These are phyloP conservation scores for Daktulosphaira vitifoliae DNA, from an alignment of 1,140 invertebrate genomes.

Conservation along the genomic window DNA sequence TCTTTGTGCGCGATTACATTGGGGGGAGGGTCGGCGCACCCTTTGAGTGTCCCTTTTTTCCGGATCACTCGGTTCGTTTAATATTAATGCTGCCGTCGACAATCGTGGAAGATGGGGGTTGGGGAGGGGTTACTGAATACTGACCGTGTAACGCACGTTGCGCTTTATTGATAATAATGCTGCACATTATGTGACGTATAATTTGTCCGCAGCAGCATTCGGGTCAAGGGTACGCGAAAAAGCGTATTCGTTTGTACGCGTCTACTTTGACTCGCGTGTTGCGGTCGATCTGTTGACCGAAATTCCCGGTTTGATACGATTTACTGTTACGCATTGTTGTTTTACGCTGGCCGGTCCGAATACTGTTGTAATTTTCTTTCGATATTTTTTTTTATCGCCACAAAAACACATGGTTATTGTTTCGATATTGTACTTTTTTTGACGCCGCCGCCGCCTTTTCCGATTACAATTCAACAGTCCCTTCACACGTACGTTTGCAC, in stretches of 20 bases:
- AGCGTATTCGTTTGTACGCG: background rate
- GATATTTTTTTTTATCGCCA: background rate
- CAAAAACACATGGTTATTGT: constrained; percentile 28
- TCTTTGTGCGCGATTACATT: too few species aligned
- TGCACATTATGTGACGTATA: too few species aligned
- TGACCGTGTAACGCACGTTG: too few species aligned
- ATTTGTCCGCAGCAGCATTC: too few species aligned
- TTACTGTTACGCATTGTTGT: constrained; percentile 31
- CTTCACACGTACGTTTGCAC: background rate
- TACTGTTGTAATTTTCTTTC: constrained; percentile 30
- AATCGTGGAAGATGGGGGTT: too few species aligned
- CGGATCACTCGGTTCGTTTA: too few species aligned
- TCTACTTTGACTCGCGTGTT: constrained; percentile 28
- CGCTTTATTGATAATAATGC: too few species aligned
- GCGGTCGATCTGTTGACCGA: background rate
- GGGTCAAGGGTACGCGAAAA: constrained; percentile 7
- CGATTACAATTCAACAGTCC: background rate
- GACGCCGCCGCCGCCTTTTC: background rate
- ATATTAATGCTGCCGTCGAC: too few species aligned
- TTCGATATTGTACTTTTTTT: constrained; percentile 12
- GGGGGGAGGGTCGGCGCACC: too few species aligned
- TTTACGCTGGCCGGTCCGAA: constrained; percentile 11
- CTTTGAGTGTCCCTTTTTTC: too few species aligned
- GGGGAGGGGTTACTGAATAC: too few species aligned
- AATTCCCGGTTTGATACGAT: constrained; percentile 30